Evolutionary conservation across 2,888 invertebrate genomes (phyloP).

Genomic region (Yponomeuta malinellus): DNA sequence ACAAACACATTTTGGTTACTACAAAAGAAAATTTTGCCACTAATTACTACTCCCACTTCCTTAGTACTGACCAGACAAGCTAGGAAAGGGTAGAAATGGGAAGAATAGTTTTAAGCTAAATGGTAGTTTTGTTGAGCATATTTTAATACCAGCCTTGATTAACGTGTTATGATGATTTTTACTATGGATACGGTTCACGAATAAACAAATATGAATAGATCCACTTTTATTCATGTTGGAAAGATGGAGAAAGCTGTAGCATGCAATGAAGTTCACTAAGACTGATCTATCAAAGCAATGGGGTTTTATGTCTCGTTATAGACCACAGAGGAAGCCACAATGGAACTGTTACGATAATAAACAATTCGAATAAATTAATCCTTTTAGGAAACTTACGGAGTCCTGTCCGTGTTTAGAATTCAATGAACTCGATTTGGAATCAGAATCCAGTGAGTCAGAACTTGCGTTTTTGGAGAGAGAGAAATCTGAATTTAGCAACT

Average conservation of each 20-base stretch:
- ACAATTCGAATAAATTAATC: constrained; percentile 64
- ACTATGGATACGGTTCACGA: constrained; percentile 56
- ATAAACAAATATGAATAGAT: constrained; percentile 58
- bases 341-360: constrained; percentile 40
- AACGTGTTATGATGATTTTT: constrained; percentile 46
- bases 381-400: constrained; percentile 79
- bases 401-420: constrained; percentile 90
- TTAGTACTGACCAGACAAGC: too few species aligned
- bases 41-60: too few species aligned
- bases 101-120: too few species aligned
- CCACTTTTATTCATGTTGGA: constrained; percentile 44
- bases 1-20: constrained; percentile 13
- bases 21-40: too few species aligned
- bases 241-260: constrained; percentile 17
- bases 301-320: constrained; percentile 21
- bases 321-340: constrained; percentile 49
- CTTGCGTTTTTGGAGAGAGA: constrained; percentile 84
- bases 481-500: constrained; percentile 79
- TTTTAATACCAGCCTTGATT: constrained; percentile 36
- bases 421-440: constrained; percentile 90
- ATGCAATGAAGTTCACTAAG: constrained; percentile 13
- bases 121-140: neutral
- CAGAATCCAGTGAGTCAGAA: constrained; percentile 87
- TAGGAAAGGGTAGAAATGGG: too few species aligned
- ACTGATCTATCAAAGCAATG: constrained; percentile 16